Base-by-base conservation (phyloP, 2,797 vertebrate species). In the Caiman crocodilus region DNA sequence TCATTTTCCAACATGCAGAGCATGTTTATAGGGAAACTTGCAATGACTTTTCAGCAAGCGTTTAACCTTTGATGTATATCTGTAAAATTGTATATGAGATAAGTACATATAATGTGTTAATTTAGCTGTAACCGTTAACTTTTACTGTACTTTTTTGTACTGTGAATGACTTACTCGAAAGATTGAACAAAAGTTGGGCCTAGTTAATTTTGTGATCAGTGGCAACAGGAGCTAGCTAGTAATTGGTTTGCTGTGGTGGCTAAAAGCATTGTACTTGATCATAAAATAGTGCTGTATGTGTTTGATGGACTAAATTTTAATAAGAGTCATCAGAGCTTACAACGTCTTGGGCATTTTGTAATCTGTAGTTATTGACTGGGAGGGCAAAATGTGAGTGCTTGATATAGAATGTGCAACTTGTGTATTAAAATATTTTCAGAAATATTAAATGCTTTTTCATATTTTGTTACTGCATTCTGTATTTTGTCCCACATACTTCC, bases 401-500 rank as follows among this genome's bases (percentile, higher is more conserved):
- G 63, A 79, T 89, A 87, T 79, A 76, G 93, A 92, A 93, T 89
- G 61, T 95, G 73, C 56, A 94, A 92, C 7, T 94, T 94, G 15
- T 90, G 60, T 95, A 96, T 96, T 95, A 91, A 97, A 96, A 76
- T 89, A 89, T 87, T 97, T 93, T 89, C 77, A 91, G 90, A 96
- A 96, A 96, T 93, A 89, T 28, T 95, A 97, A 96, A 88, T 90
- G 80, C 2, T 84, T 92, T 92, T 96, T 94, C 76, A 50, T 57
- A 88, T 88, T 94, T 79, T 93, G 32, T 78, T 94, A 95, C 65
- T 25, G 71, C 87, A 87, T 64, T 95, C 73, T 18, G 0, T 58
- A 13, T 7, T 85, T 74, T 90, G 67, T 79, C 28, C n/a, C 17
- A 23, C n/a, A 7, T 77, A 10, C 28, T 91, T 82, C 86, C 71